Evolutionary conservation across 2,113 vertebrate genomes (phyloP), one percentile per base, ranked within the genome.

Genomic region (Pelecanus crispus): DNA sequence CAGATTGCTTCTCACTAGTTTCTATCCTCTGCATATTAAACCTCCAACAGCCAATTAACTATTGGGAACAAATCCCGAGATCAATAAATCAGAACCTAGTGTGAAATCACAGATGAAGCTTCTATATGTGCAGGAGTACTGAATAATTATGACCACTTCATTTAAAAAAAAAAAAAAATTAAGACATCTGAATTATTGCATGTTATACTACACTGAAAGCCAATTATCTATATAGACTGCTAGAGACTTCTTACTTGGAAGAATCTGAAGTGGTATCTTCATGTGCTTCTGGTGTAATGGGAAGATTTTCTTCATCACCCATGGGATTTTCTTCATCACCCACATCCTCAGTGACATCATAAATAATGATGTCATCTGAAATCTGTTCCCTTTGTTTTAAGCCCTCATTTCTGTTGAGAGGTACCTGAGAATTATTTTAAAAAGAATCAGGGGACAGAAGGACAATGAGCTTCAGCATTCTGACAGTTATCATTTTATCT

Each of bases 341-440:
- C 42, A 98, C 97, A 34, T 97, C 98, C 52, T 99, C 98, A 20
- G 99, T 99, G 77, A 99, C 92, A 88, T 99, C 99, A 96, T 99
- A 99, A 97, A 99, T 99, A 93, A 99, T 98, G 40, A 99, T 99
- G 20, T 99, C 99, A 73, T 99, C 99, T 71, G 98, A 98, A 55
- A 98, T 91, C 53, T 99, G 98, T 2, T 99, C 98, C 92, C 97
- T 98, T 88, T 97, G 96, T 86, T 98, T 99, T 86, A 99, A 97
- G 68, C 98, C 97, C 89, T 98, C 98, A 91, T 94, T 97, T 90
- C 98, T 97, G 78, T 97, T 98, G 36, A 98, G 97, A 94, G 98
- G 98, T 96, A 98, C 98, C 98, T 98, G 91, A 90, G 59, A 88
- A 96, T 85, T 36, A 94, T 66, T 92, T 75, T 79, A 5, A 52